A percentile compares a stretch with the other conserved stretches of the same genome.
Evolutionary conservation across 2,113 vertebrate genomes (phyloP).

Genomic region (Alectura lathami): DNA sequence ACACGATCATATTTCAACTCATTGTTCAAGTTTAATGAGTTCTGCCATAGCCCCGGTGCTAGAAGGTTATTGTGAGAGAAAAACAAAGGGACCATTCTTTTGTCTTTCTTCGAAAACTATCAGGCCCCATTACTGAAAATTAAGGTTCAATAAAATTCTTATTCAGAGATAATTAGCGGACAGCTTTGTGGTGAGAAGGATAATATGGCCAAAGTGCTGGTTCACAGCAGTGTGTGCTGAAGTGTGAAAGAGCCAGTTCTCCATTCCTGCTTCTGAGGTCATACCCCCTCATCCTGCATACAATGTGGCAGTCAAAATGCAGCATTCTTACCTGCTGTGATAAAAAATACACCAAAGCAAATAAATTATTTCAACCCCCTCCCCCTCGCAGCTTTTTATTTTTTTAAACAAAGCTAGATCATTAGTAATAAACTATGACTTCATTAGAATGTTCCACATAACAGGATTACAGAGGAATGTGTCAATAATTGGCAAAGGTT

Average conservation of each 20-base stretch:
- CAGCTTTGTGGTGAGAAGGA: constrained; percentile 73
- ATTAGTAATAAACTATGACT: constrained; percentile 77
- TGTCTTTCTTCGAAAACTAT: constrained; percentile 77
- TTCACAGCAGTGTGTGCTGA: constrained; percentile 79
- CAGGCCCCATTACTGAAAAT: constrained; percentile 89
- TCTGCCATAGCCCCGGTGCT: constrained; percentile 29
- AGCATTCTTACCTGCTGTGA: constrained; percentile 83
- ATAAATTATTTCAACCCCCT: constrained; percentile 82
- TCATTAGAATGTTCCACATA: constrained; percentile 81
- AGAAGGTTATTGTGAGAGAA: constrained; percentile 40
- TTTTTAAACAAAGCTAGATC: constrained; percentile 65
- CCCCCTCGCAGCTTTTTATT: constrained; percentile 57
- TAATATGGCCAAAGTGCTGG: constrained; percentile 72
- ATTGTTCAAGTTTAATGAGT: constrained; percentile 60
- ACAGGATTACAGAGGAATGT: constrained; percentile 80
- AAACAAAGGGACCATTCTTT: constrained; percentile 65
- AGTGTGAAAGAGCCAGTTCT: constrained; percentile 77
- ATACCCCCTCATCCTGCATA: constrained; percentile 58
- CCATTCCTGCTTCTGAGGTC: constrained; percentile 50
- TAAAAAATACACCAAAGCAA: constrained; percentile 82
- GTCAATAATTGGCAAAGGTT: constrained; percentile 84
- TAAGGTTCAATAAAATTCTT: constrained; percentile 87
- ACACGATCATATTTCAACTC: constrained; percentile 37
- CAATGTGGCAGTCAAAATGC: constrained; percentile 74
- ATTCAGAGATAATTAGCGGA: constrained; percentile 89